These are phyloP conservation scores for Microcebus jonahi DNA, from an alignment of 2,113 vertebrate species.

Conservation along the genomic window DNA sequence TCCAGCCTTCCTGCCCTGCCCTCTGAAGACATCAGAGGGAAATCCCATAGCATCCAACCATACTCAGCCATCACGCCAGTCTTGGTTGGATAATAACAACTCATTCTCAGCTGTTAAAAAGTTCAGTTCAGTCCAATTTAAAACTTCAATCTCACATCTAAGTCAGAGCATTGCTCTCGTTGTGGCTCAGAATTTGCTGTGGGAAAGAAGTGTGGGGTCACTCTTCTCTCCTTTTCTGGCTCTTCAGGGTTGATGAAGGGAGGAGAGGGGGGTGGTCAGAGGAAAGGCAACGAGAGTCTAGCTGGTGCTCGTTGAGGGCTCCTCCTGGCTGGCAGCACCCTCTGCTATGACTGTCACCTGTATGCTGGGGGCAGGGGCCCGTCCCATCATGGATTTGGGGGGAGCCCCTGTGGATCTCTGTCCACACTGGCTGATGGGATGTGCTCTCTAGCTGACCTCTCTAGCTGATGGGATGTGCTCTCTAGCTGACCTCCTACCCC, in stretches of 20 bases:
- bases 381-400: fast-evolving
- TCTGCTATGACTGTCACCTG: background rate
- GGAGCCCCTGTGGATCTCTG: background rate
- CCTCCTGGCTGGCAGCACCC: background rate
- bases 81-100: background rate
- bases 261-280: no score
- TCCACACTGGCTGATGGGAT: background rate
- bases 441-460: background rate
- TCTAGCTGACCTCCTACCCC: background rate
- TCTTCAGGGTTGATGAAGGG: background rate
- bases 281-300: background rate
- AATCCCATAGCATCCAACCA: fast-evolving
- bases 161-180: background rate
- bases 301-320: background rate
- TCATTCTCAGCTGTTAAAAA: background rate
- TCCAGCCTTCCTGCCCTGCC: background rate
- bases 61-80: background rate
- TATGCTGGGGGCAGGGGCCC: background rate
- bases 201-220: background rate
- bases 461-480: no score
- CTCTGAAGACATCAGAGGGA: background rate
- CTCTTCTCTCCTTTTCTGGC: background rate
- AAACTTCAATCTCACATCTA: background rate
- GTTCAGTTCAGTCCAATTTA: background rate
- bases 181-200: background rate